Evolutionary conservation across 2,888 invertebrate species (phyloP), one percentile per base, ranked within the genome.

Genomic region (Cheilosia pagana): DNA sequence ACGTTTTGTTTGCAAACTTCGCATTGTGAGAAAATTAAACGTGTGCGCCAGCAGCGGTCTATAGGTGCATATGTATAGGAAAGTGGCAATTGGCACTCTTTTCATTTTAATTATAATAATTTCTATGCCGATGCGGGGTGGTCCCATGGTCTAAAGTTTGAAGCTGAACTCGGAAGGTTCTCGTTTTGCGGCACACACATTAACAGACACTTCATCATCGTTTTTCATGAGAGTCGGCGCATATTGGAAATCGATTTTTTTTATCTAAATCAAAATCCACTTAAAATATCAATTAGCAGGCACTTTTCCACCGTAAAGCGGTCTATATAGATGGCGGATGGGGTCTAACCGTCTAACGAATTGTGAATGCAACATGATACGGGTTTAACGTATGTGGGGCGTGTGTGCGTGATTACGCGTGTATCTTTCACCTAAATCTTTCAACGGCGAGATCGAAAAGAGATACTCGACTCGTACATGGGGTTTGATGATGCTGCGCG

Each of bases 211-310:
- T 85, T 81, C 19, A 81, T 85, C 79, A 85, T 85, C 70, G 81
- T 76, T 76, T 53, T 70, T 79, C 75, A 55, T 60, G 31, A 10
- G 31, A 35, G 16, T 21, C 16, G 35, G 50, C 45, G 50, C 4
- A 41, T 62, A 78, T 81, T 77, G 57, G 63, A 83, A 68, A 81
- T 76, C 65, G 19, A 76, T 76, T 81, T 63, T 25, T 28, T 59
- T 41, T 82, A 85, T 85, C 79, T 79, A 48, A 65, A 85, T 85
- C 81, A 71, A 76, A 81, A 85, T 79, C 81, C 85, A 85, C 85
- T 85, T 85, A 85, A 85, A 85, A 85, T 71, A 75, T 85, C 85
- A 85, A 85, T 85, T 85, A 85, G 85, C 85, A 81, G 75, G 81
- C 79, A 85, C 85, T 85, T 85, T 85, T 81, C 79, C 35, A 62